A percentile compares a stretch with the other conserved stretches of the same genome.
Conservation (phyloP, 1,140 invertebrate genomes). For the Macrosteles quadrilineatus region DNA sequence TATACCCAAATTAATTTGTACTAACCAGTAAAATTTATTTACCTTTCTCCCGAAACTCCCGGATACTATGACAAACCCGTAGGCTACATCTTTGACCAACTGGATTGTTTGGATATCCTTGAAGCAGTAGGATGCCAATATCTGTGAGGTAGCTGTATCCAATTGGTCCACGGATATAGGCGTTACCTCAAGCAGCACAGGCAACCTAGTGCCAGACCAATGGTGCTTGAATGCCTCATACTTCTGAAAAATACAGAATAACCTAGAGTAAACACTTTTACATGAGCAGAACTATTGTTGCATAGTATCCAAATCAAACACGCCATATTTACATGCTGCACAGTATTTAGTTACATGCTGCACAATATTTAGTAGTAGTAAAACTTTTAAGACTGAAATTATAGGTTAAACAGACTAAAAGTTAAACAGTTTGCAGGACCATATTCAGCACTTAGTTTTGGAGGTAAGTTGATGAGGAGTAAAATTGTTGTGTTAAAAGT, state of each 20-base stretch:
- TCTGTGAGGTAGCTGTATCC: constrained; percentile 76
- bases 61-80: constrained; percentile 86
- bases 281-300: background rate
- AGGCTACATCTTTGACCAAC: constrained; percentile 65
- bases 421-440: too few relatives aligned
- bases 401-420: too few relatives aligned
- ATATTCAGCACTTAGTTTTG: too few relatives aligned
- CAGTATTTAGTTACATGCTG: too few relatives aligned
- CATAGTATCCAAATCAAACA: background rate
- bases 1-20: too few relatives aligned
- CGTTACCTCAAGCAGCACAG: constrained; percentile 86
- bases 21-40: too few relatives aligned
- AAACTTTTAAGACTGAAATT: too few relatives aligned
- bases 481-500: too few relatives aligned
- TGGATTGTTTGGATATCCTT: constrained; percentile 87
- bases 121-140: constrained; percentile 87
- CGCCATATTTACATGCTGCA: background rate
- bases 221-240: constrained; percentile 93
- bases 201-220: constrained; percentile 89
- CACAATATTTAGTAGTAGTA: too few relatives aligned
- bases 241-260: constrained; percentile 60
- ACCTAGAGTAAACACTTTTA: too few relatives aligned
- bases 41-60: constrained; percentile 81
- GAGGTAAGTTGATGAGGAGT: too few relatives aligned
- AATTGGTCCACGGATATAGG: constrained; percentile 88